These are phyloP conservation scores for Leucania comma DNA, from an alignment of 2,888 invertebrate genomes.

Conservation along the genomic window DNA sequence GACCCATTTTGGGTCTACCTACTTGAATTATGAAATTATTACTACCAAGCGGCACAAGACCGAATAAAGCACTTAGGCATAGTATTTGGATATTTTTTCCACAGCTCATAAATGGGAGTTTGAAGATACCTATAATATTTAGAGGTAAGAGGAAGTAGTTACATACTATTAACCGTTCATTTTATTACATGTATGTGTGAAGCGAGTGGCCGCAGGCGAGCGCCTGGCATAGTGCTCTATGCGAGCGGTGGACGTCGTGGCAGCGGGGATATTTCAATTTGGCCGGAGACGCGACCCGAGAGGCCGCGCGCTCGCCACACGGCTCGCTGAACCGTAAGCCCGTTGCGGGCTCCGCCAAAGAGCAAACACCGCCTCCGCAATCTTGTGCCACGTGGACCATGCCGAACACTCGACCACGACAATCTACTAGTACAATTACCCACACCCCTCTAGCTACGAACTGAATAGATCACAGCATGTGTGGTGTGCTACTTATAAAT, in stretches of 20 bases:
- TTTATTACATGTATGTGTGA: constrained; percentile 67
- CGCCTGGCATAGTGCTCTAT: constrained; percentile 66
- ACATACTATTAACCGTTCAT: constrained; percentile 53
- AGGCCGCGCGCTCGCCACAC: constrained; percentile 86
- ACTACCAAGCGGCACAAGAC: constrained; percentile 30
- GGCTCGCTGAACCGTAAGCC: constrained; percentile 90
- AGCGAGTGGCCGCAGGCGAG: constrained; percentile 65
- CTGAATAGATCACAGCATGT: constrained; percentile 54
- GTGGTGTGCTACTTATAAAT: constrained; percentile 45
- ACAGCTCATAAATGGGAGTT: background rate
- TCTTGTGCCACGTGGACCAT: constrained; percentile 90
- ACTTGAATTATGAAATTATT: constrained; percentile 61
- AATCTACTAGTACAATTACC: constrained; percentile 86
- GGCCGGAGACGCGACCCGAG: constrained; percentile 88
- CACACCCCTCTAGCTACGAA: constrained; percentile 69
- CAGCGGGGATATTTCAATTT: constrained; percentile 90
- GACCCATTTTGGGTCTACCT: constrained; percentile 62
- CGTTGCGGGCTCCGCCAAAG: constrained; percentile 88
- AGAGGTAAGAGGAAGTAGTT: constrained; percentile 2
- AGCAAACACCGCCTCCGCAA: constrained; percentile 90
- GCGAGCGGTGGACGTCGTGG: constrained; percentile 76
- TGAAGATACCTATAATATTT: background rate
- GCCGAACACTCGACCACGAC: constrained; percentile 86
- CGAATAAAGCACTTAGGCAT: constrained; percentile 35
- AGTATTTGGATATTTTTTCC: constrained; percentile 29